Conservation (phyloP, 2,888 invertebrate species). For the Eristalis pertinax region DNA sequence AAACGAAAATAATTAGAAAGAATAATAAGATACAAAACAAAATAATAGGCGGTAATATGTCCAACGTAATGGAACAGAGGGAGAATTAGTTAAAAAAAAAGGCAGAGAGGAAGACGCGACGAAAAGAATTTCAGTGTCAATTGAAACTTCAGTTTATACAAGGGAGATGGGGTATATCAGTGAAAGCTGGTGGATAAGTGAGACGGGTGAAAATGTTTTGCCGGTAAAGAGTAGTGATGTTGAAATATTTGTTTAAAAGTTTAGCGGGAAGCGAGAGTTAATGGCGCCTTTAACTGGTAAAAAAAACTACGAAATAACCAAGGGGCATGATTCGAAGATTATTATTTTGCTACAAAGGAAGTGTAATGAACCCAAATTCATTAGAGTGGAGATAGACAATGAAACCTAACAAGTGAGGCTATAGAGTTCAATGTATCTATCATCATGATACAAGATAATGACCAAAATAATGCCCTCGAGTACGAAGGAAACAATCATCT, state of each 20-base stretch:
- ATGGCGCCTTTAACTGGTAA: slow-evolving; percentile 7
- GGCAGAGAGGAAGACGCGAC: not conserved
- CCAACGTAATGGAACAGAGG: slow-evolving; percentile 1
- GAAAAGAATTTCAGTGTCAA: slow-evolving; percentile 54
- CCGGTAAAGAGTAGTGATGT: not conserved
- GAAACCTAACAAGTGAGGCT: not conserved
- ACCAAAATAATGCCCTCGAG: no score
- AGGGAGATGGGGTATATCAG: not conserved
- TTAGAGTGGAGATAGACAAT: no score
- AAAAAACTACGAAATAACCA: not conserved
- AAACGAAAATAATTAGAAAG: slow-evolving; percentile 37
- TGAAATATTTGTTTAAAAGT: no score
- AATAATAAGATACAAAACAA: slow-evolving; percentile 27
- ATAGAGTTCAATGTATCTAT: not conserved
- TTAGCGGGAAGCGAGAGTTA: not conserved
- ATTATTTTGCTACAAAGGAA: no score
- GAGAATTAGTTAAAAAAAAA: slow-evolving; percentile 9
- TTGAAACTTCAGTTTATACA: not conserved
- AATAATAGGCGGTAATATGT: slow-evolving; percentile 46
- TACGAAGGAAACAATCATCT: no score
- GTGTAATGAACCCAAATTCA: no score
- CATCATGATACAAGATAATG: no score
- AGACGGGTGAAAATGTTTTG: slow-evolving; percentile 6
- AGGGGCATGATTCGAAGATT: no score
- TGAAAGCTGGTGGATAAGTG: not conserved